Base-by-base conservation (phyloP, 2,888 invertebrate genomes). In the Bombylius major region DNA sequence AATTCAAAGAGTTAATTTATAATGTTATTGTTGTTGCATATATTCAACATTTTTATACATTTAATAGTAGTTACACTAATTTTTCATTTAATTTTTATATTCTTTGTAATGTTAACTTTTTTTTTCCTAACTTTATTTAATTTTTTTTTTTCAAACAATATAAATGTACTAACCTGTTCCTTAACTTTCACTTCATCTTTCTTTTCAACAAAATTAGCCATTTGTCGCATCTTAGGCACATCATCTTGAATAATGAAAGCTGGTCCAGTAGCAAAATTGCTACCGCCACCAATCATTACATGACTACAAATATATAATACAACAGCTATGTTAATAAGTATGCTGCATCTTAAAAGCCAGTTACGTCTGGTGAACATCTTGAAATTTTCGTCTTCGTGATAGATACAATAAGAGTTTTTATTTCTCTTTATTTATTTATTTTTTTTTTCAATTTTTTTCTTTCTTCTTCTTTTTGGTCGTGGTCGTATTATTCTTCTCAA, bases 301-400 rank as follows among this genome's bases (percentile, higher is more conserved):
- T 86, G 84, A 69, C 84, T 79, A 65, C 85, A 84, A 62, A 84
- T 82, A 72, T 86, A 87, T 60, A 86, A 72, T 57, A 86, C 73
- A 55, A 86, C 83, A 63, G 82, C 84, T 61, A 86, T 78, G 70
- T 86, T 87, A 64, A 86, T 80, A 59, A 86, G 79, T 66, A 87
- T 83, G 75, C 86, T 86, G 71, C 85, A 82, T 65, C 84, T 79
- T 70, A 86, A 79, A 73, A 85, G 77, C 78, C 85, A 82, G 74
- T 86, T 86, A 63, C 86, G 81, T 60, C 81, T 76, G 56, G 77
- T 75, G 62, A 79, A 74, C 75, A 75, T 75, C 65, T 68, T 71
- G 55, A 42, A 49, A 23, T 23, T 23, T 23, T 23, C 23, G 23
- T 23, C 23, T 23, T 23, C 1, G 36, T 9, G 36, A 36, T 36